Evolutionary conservation across 2,113 vertebrate genomes (phyloP).

Genomic region (Blennius ocellaris): DNA sequence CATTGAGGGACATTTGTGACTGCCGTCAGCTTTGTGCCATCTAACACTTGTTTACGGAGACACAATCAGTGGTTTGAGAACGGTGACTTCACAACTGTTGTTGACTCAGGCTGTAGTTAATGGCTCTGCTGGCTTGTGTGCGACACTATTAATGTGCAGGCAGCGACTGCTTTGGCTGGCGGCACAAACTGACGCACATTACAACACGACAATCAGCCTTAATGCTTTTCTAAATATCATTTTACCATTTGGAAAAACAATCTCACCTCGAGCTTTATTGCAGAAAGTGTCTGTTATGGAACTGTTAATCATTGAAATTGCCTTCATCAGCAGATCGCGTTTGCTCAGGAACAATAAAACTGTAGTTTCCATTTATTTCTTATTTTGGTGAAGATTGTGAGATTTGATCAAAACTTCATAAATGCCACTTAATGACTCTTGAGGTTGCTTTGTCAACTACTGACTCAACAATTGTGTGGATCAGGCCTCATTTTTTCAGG

Average conservation of each 20-base stretch:
- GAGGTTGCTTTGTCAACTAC: background rate
- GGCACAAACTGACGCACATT: background rate
- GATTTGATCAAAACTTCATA: background rate
- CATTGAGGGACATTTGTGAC: conserved; percentile 22
- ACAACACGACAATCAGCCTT: background rate
- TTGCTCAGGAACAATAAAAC: background rate
- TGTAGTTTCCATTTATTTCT: background rate
- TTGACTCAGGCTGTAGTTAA: conserved; percentile 4
- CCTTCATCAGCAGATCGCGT: background rate
- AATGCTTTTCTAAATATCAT: background rate
- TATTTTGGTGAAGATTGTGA: background rate
- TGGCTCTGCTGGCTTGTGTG: background rate
- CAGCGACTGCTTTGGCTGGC: background rate
- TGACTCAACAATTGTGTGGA: background rate
- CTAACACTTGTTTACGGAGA: conserved; percentile 16
- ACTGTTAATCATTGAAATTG: background rate
- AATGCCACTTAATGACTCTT: background rate
- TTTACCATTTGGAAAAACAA: background rate
- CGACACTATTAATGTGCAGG: background rate
- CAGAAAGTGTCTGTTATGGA: background rate
- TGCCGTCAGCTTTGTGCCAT: conserved; percentile 31
- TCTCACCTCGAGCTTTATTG: background rate
- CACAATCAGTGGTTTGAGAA: conserved; percentile 16
- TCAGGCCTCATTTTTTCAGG: background rate
- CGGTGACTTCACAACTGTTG: conserved; percentile 1